Base-by-base conservation (phyloP, 2,113 vertebrate species). In the Ifrita kowaldi region DNA sequence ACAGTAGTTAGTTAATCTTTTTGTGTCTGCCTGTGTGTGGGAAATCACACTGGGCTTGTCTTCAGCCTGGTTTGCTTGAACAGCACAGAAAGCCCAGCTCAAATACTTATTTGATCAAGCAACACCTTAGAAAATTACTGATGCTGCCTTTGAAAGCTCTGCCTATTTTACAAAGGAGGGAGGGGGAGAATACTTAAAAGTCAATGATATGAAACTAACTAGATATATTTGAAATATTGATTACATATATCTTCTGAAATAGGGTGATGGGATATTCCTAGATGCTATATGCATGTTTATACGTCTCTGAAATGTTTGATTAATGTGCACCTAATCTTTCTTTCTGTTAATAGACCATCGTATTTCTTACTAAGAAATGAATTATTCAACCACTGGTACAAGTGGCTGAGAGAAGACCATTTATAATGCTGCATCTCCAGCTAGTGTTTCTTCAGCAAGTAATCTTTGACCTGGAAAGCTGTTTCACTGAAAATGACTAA, bases 321-420 rank as follows among this genome's bases (percentile, higher is more conserved):
- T 97, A 96, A 98, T 97, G 97, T 69, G 69, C 87, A 74, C 83
- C 90, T 97, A 78, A 97, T 97, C 94, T 96, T 96, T 97, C 96
- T 97, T 96, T 96, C 94, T 69, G 32, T 86, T 98, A 98, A 98
- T 96, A 96, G 95, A 91, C 85, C 81, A 94, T 97, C 96, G 52
- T 97, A 97, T 97, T 98, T 96, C 96, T 97, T 93, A 89, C 97
- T 87, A 95, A 96, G 92, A 91, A 96, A 97, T 96, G 85, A 97
- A 94, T 91, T 85, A 97, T 95, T 97, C 3, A 79, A 95, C 87
- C 87, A 96, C 74, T 87, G 86, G 69, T 96, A 91, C 87, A 96
- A 97, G 93, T 84, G 88, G 84, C 90, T 97, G 92, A 94, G 90
- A 97, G 89, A 95, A 97, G 76, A 91, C 77, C 76, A 96, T 98